These are phyloP conservation scores for Archaeoteleia sp. DNA, from an alignment of 2,888 invertebrate species.

Conservation along the genomic window DNA sequence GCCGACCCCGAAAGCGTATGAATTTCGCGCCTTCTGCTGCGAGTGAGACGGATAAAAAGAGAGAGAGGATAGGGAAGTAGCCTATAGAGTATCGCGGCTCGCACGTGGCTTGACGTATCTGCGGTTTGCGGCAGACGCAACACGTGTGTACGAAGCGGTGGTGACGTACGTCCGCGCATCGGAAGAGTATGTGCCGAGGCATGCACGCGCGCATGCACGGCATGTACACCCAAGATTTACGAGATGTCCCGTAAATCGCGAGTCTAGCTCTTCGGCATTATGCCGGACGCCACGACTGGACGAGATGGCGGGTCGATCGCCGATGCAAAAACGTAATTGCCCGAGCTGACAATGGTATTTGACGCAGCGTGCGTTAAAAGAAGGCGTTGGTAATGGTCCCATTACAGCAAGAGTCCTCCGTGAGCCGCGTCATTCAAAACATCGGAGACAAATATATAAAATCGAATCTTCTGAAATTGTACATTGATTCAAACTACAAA, in stretches of 20 bases:
- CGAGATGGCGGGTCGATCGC: constrained; percentile 56
- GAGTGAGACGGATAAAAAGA: too few relatives aligned
- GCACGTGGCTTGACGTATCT: constrained; percentile 43
- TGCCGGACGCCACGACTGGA: constrained; percentile 28
- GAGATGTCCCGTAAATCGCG: constrained; percentile 51
- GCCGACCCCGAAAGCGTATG: constrained; percentile 36
- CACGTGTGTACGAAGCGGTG: constrained; percentile 10
- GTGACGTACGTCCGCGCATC: background rate
- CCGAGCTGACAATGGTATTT: constrained; percentile 13
- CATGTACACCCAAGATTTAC: constrained; percentile 42
- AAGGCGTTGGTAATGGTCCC: background rate
- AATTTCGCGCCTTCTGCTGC: constrained; percentile 45
- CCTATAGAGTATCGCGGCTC: constrained; percentile 7
- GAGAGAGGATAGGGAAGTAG: too few relatives aligned
- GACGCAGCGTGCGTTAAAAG: constrained; percentile 3
- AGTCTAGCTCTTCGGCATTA: constrained; percentile 24
- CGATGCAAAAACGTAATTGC: constrained; percentile 62
- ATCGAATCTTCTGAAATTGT: too few relatives aligned
- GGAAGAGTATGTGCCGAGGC: constrained; percentile 8
- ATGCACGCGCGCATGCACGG: constrained; percentile 14
- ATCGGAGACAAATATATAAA: background rate
- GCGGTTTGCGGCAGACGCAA: constrained; percentile 38
- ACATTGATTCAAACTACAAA: too few relatives aligned
- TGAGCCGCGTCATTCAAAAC: background rate
- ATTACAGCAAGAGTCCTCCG: constrained; percentile 1